These are phyloP conservation scores for Cynaeus angustus DNA, from an alignment of 2,888 invertebrate species.

Conservation along the genomic window DNA sequence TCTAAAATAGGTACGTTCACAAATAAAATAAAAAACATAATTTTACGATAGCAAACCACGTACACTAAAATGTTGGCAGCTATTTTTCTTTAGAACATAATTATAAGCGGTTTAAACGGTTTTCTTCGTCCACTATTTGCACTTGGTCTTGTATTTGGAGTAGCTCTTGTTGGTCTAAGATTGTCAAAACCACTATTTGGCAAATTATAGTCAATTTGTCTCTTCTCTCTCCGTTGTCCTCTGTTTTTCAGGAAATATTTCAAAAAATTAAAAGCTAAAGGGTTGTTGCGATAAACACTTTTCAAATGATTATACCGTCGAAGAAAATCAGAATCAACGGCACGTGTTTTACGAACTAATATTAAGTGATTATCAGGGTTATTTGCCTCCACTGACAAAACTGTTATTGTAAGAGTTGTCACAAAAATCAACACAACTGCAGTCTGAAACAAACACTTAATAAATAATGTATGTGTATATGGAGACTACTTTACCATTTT, in stretches of 20 bases:
- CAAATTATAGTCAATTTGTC: constrained; percentile 25
- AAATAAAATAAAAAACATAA: too few species aligned
- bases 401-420: constrained; percentile 1
- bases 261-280: constrained; percentile 28
- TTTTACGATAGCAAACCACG: too few species aligned
- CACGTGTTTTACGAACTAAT: not conserved
- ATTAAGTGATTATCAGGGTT: not conserved
- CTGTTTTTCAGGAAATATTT: constrained; percentile 41
- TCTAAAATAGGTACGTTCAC: too few species aligned
- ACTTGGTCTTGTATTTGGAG: constrained; percentile 6
- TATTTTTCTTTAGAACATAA: constrained; percentile 7
- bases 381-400: not conserved
- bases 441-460: not conserved
- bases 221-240: constrained; percentile 31
- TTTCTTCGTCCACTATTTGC: constrained; percentile 11
- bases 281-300: constrained; percentile 15
- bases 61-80: not conserved
- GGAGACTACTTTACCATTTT: constrained; percentile 11
- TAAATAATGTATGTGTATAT: not conserved
- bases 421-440: not conserved
- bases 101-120: constrained; percentile 25
- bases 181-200: constrained; percentile 13
- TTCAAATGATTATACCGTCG: constrained; percentile 34
- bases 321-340: constrained; percentile 24
- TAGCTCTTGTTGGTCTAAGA: constrained; percentile 2